Conservation (phyloP, 2,888 invertebrate genomes). For the Tholera decimalis region DNA sequence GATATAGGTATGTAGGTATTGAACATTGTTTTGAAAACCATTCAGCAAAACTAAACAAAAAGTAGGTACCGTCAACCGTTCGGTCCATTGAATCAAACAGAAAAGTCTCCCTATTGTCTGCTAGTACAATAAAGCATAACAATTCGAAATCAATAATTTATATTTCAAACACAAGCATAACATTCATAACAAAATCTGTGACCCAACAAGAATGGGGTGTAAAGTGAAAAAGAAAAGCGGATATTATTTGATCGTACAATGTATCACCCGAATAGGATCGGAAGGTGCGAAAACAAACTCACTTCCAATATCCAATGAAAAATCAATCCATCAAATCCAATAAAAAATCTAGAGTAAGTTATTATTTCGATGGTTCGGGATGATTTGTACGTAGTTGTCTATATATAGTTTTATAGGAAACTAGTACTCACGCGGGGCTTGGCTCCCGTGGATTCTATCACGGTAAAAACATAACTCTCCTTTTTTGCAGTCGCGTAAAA, state of each 20-base stretch:
- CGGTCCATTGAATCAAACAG: constrained; percentile 16
- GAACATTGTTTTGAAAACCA: background rate
- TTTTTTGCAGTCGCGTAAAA: too few species aligned
- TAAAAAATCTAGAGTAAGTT: constrained; percentile 75
- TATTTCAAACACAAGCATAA: constrained; percentile 61
- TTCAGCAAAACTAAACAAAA: constrained; percentile 7
- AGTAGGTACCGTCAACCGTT: background rate
- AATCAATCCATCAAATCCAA: constrained; percentile 79
- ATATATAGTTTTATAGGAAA: constrained; percentile 50
- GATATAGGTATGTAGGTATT: background rate
- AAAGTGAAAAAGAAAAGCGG: constrained; percentile 74
- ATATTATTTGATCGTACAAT: constrained; percentile 77
- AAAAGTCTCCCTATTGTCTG: constrained; percentile 24
- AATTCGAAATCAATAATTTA: constrained; percentile 57
- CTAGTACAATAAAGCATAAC: constrained; percentile 30
- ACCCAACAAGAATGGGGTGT: constrained; percentile 68
- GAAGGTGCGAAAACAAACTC: constrained; percentile 73
- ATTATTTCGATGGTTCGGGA: constrained; percentile 65
- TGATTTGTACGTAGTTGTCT: constrained; percentile 60
- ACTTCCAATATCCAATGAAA: constrained; percentile 77
- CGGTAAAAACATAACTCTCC: too few species aligned
- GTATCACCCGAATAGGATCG: constrained; percentile 72
- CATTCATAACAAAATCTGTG: constrained; percentile 62
- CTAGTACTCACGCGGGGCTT: too few species aligned
- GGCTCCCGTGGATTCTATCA: too few species aligned